These are phyloP conservation scores for Volucella inanis DNA, from an alignment of 2,888 invertebrate genomes.

Conservation along the genomic window DNA sequence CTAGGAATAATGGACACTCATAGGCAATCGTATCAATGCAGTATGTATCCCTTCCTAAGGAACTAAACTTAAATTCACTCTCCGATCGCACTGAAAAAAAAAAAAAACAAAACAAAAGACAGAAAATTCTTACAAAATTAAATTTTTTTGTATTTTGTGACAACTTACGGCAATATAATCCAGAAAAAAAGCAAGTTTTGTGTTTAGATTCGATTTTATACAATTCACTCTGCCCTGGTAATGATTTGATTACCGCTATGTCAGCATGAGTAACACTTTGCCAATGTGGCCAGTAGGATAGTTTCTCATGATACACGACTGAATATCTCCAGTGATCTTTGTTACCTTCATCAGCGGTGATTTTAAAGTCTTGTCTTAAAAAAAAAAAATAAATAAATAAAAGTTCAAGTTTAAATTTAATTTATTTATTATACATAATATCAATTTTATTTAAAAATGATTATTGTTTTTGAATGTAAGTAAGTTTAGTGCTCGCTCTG, in stretches of 20 bases:
- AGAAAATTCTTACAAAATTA: neutral
- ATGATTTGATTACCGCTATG: conserved; percentile 85
- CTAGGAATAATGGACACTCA: conserved; percentile 86
- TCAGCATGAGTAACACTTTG: conserved; percentile 85
- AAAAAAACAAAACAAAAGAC: conserved; percentile 34
- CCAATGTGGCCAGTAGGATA: conserved; percentile 87
- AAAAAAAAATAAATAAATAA: conserved; percentile 63
- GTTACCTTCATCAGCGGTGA: conserved; percentile 87
- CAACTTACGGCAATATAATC: conserved; percentile 86
- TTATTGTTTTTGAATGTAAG: neutral
- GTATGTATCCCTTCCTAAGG: conserved; percentile 83
- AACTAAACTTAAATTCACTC: conserved; percentile 86
- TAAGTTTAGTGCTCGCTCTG: neutral
- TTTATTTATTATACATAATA: neutral
- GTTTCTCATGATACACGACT: conserved; percentile 86
- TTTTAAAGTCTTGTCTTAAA: conserved; percentile 85
- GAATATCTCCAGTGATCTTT: conserved; percentile 88
- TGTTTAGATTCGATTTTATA: conserved; percentile 86
- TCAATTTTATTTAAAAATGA: neutral
- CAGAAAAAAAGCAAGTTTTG: conserved; percentile 86
- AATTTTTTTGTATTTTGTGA: neutral
- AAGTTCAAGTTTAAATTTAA: neutral
- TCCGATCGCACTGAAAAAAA: conserved; percentile 84
- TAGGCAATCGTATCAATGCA: conserved; percentile 85
- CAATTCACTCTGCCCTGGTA: conserved; percentile 81